Conservation (phyloP, 2,797 vertebrate genomes). For the Gallinago nigripennis region DNA sequence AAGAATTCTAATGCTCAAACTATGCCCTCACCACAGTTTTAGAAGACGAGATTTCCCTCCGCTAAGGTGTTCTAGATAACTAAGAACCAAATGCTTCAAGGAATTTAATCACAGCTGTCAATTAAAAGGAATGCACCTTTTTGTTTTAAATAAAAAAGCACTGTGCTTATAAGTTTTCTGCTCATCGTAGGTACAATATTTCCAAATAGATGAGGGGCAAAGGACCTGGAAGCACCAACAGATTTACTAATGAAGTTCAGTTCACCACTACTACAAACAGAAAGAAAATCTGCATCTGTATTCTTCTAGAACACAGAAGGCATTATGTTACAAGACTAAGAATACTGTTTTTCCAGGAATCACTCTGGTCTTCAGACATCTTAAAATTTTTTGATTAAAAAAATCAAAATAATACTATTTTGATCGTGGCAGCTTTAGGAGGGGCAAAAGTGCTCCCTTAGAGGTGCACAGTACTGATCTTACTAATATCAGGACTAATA, state of each 20-base stretch:
- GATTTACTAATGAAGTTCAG: not conserved
- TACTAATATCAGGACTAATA: not conserved
- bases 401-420: not conserved
- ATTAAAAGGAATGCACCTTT: not conserved
- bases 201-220: not conserved
- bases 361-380: not conserved
- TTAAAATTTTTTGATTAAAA: not conserved
- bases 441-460: not conserved
- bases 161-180: not conserved
- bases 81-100: not conserved
- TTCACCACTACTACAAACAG: not conserved
- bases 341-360: not conserved
- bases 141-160: not conserved
- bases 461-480: not conserved
- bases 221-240: not conserved
- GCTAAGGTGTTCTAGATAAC: not conserved
- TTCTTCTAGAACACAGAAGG: not conserved
- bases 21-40: not conserved
- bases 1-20: not conserved
- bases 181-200: not conserved
- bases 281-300: not conserved
- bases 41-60: not conserved
- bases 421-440: not conserved
- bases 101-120: not conserved
- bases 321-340: not conserved